Conservation (phyloP, 2,797 vertebrate species). For the Pterois miles region DNA sequence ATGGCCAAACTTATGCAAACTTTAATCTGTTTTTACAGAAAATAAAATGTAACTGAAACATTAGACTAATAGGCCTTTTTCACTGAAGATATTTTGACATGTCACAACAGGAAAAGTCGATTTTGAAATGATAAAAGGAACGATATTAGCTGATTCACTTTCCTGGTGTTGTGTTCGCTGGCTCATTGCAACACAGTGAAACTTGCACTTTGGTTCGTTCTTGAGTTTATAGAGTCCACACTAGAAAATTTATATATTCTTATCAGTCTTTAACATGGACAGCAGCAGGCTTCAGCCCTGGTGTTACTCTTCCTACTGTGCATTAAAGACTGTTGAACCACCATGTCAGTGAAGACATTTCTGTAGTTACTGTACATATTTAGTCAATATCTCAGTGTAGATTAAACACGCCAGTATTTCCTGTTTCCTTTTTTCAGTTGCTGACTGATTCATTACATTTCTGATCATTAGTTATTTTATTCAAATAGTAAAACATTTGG, state of each 20-base stretch:
- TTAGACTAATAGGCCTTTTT: rapidly evolving
- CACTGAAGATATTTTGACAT: not conserved
- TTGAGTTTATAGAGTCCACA: not conserved
- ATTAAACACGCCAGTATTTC: not conserved
- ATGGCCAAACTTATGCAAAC: not conserved
- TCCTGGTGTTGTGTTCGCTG: not conserved
- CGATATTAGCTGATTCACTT: not conserved
- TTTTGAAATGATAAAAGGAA: not conserved
- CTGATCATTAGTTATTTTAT: not conserved
- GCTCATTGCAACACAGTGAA: not conserved
- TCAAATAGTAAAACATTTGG: not conserved
- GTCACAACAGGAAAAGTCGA: not conserved
- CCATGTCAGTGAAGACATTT: not conserved
- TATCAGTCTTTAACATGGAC: not conserved
- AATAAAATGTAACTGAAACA: not conserved
- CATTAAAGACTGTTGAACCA: not conserved
- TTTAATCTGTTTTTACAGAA: not conserved
- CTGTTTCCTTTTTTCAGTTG: not conserved
- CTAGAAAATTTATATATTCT: not conserved
- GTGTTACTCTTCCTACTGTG: not conserved
- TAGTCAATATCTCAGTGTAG: not conserved
- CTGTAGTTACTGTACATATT: not conserved
- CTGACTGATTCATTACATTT: not conserved
- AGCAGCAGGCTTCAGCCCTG: not conserved
- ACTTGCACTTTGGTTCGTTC: not conserved